Base-by-base conservation (phyloP, 2,113 vertebrate species). In the Lophochroa leadbeateri region DNA sequence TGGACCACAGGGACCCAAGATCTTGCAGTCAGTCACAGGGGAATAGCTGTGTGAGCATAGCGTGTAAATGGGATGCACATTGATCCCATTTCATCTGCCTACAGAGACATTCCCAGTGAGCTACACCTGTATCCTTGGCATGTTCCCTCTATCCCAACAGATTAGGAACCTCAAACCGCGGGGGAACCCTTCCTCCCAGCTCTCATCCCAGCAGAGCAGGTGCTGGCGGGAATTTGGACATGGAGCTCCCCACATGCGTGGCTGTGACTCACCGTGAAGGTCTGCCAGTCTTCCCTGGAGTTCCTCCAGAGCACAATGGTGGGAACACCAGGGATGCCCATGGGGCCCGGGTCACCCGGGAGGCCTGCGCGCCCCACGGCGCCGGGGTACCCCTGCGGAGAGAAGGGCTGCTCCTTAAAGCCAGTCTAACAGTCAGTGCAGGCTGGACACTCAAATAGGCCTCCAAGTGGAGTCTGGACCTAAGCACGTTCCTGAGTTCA, bases 221-320 rank as follows among this genome's bases (percentile, higher is more conserved):
- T 25, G 55, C 55, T 37, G 86, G 13, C 9, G 77, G 39, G 33
- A 21, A 87, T 63, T 6, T 19, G 41, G 2, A 17, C 13, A 19
- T 0, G 16, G 49, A 69, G 49, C 78, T 10, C 53, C 6, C 2
- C 0, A 0, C 10, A 7, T 0, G 1, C 1, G 0, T 0, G 1
- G 64, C 25, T 21, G 18, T 7, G 14, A 94, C 96, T 95, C 96
- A 99, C 99, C 85, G 75, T 98, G 95, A 99, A 99, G 0, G 81
- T 96, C 53, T 97, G 96, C 99, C 98, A 99, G 76, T 99, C 99
- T 69, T 99, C 99, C 17, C 86, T 95, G 16, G 99, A 98, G 91
- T 99, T 99, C 91, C 96, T 98, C 98, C 98, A 99, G 64, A 99
- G 97, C 88, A 99, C 92, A 17, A 99, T 41, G 28, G 95, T 97